Conservation (phyloP, 2,888 invertebrate genomes). For the Miltochrista miniata region DNA sequence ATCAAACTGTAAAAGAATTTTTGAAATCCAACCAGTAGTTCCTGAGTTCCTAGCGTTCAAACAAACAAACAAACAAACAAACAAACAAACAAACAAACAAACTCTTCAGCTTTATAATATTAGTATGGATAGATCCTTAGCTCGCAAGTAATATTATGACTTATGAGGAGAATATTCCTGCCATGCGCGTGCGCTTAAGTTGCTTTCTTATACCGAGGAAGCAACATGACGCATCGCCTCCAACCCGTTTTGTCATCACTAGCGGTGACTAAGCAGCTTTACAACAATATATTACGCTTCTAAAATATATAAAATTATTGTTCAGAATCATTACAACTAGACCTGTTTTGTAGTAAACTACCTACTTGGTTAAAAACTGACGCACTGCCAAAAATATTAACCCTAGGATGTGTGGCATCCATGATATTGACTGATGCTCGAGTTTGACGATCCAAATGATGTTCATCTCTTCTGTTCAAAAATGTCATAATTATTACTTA, state of each 20-base stretch:
- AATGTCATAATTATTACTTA: too few relatives aligned
- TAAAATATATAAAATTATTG: constrained; percentile 39
- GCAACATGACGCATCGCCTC: constrained; percentile 52
- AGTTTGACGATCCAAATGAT: too few relatives aligned
- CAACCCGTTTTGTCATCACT: constrained; percentile 55
- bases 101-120: too few relatives aligned
- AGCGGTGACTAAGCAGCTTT: constrained; percentile 52
- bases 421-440: neutral
- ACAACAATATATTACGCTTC: constrained; percentile 46
- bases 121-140: too few relatives aligned
- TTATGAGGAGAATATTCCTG: constrained; percentile 3
- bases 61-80: too few relatives aligned
- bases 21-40: too few relatives aligned
- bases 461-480: too few relatives aligned
- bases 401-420: neutral
- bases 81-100: too few relatives aligned
- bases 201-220: constrained; percentile 32
- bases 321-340: constrained; percentile 1
- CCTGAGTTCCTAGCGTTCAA: too few relatives aligned
- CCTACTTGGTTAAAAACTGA: constrained; percentile 2
- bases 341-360: constrained; percentile 1
- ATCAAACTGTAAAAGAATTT: too few relatives aligned
- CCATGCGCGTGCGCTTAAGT: constrained; percentile 29
- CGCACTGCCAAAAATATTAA: neutral
- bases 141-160: too few relatives aligned